These are phyloP conservation scores for Etheostoma cragini DNA, from an alignment of 2,113 vertebrate genomes.

Conservation along the genomic window DNA sequence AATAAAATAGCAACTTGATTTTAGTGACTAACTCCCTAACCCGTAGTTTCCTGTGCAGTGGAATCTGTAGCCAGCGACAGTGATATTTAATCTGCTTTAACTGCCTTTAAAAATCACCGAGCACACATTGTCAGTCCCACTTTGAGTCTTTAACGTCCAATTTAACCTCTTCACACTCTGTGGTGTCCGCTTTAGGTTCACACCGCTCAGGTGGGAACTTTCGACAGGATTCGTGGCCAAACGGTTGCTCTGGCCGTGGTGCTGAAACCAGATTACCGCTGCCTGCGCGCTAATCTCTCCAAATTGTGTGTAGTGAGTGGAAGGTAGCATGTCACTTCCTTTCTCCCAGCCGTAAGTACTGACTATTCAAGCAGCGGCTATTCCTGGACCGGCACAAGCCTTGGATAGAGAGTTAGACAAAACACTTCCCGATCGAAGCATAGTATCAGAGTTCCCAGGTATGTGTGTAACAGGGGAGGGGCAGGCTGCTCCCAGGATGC, in stretches of 20 bases:
- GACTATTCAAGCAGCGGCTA: constrained; percentile 62
- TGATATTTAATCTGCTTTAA: constrained; percentile 31
- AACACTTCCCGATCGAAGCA: constrained; percentile 53
- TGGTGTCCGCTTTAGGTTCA: constrained; percentile 24
- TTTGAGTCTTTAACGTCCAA: constrained; percentile 22
- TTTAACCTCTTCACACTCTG: constrained; percentile 37
- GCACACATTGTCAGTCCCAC: constrained; percentile 49
- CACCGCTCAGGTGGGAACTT: constrained; percentile 51
- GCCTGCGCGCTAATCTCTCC: constrained; percentile 74
- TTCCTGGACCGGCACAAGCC: constrained; percentile 63
- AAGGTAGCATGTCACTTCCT: constrained; percentile 77
- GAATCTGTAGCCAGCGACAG: background rate
- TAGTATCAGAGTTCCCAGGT: constrained; percentile 36
- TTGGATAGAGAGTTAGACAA: constrained; percentile 69
- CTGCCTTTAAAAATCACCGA: constrained; percentile 31
- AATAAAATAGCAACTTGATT: constrained; percentile 7
- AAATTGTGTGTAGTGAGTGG: constrained; percentile 71
- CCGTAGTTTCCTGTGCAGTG: background rate
- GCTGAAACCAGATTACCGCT: constrained; percentile 80
- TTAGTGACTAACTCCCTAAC: constrained; percentile 14
- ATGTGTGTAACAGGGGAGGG: constrained; percentile 20
- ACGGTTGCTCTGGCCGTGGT: constrained; percentile 74
- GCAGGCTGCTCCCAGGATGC: constrained; percentile 14
- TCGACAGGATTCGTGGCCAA: constrained; percentile 57
- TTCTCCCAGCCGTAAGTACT: constrained; percentile 57